A percentile compares a stretch with the other conserved stretches of the same genome.
phyloP scores from a whole-genome alignment of 2,888 invertebrate genomes.

The Eulithis prunata region DNA sequence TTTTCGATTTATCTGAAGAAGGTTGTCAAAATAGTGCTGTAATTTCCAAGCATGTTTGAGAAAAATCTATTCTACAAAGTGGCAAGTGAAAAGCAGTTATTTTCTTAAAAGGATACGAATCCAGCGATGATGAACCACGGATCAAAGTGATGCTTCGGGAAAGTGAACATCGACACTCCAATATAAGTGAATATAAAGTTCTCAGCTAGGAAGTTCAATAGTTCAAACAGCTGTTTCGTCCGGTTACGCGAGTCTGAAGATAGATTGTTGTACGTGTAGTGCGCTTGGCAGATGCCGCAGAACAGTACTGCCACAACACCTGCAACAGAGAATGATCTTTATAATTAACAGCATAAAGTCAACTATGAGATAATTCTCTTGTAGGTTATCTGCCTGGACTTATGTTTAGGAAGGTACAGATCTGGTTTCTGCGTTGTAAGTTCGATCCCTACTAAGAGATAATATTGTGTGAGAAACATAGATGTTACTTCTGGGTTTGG shows the following conservation, averaged over 20 bases:
- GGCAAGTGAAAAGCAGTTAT: background rate
- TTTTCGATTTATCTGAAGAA: too few species aligned
- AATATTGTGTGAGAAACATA: too few species aligned
- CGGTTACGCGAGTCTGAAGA: conserved; percentile 93
- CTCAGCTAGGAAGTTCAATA: conserved; percentile 97
- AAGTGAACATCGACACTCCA: conserved; percentile 99
- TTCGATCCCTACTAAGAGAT: too few species aligned
- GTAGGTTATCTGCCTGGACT: too few species aligned
- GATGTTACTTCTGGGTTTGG: too few species aligned
- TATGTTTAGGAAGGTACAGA: too few species aligned
- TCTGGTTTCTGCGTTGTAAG: too few species aligned
- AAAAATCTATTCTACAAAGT: too few species aligned
- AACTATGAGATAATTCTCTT: too few species aligned
- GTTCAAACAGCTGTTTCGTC: conserved; percentile 96
- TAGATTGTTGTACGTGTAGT: conserved; percentile 98
- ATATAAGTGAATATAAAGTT: conserved; percentile 99
- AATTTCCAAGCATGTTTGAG: too few species aligned
- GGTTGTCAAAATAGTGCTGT: too few species aligned
- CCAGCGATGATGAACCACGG: conserved; percentile 95
- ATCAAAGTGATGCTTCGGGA: conserved; percentile 97
- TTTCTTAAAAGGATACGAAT: conserved; percentile 93
- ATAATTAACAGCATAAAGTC: background rate
- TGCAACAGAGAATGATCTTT: conserved; percentile 49
- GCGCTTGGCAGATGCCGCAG: conserved; percentile 99
- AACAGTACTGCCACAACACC: conserved; percentile 98